A percentile compares a stretch with the other conserved stretches of the same genome.
phyloP scores from a whole-genome alignment of 2,888 invertebrate species.

The Choristoneura rosaceana region DNA sequence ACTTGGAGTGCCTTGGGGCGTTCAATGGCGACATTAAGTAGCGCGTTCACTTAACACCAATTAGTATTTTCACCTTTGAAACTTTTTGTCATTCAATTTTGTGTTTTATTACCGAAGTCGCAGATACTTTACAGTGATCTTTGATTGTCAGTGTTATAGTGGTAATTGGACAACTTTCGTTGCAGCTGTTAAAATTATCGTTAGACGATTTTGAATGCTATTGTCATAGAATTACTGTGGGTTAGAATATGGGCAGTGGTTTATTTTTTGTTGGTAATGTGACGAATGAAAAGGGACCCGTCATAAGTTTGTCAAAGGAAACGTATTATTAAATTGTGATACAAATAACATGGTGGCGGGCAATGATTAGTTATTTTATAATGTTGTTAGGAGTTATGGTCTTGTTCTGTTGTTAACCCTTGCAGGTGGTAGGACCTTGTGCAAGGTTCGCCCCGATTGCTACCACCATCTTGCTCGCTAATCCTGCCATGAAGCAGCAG shows the following conservation, averaged over 20 bases:
- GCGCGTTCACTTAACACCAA: slow-evolving; percentile 52
- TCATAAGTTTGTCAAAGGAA: slow-evolving; percentile 67
- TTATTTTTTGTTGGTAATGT: slow-evolving; percentile 48
- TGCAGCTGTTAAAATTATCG: not conserved
- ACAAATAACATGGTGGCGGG: slow-evolving; percentile 69
- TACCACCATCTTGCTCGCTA: no score
- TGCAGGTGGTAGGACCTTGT: no score
- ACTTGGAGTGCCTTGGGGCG: slow-evolving; percentile 77
- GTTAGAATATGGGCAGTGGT: not conserved
- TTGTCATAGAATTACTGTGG: not conserved
- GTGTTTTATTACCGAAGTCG: slow-evolving; percentile 5
- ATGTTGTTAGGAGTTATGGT: slow-evolving; percentile 54
- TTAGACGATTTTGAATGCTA: slow-evolving; percentile 8
- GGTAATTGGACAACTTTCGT: not conserved
- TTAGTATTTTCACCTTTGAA: slow-evolving; percentile 23
- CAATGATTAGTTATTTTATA: slow-evolving; percentile 73
- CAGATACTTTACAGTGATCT: slow-evolving; percentile 40
- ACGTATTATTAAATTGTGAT: slow-evolving; percentile 80
- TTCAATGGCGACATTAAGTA: slow-evolving; percentile 75
- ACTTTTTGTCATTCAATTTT: slow-evolving; percentile 40
- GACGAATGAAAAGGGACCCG: slow-evolving; percentile 51
- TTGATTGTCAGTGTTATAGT: slow-evolving; percentile 33
- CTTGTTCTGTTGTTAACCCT: slow-evolving; percentile 1
- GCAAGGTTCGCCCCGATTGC: no score
- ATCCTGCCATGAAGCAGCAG: no score